phyloP scores from a whole-genome alignment of 2,888 invertebrate species.

The Drosophila mettleri region DNA sequence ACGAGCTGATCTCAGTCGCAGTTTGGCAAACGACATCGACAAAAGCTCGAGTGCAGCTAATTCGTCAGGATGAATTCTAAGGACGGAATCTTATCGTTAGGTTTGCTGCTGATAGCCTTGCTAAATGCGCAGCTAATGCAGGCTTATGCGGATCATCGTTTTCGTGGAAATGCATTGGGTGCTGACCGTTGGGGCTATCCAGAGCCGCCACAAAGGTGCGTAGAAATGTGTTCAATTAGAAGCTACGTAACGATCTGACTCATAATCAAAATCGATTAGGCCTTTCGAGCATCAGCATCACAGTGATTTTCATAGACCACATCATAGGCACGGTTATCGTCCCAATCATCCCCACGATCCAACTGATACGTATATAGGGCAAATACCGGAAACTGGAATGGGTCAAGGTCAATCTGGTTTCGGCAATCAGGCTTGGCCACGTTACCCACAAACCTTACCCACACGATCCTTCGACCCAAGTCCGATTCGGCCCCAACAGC shows the following conservation, averaged over 20 bases:
- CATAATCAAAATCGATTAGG: background rate
- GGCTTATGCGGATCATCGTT: constrained; percentile 32
- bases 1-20: constrained; percentile 43
- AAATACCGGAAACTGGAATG: background rate
- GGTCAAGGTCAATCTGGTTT: background rate
- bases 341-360: constrained; percentile 2
- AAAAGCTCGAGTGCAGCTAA: background rate
- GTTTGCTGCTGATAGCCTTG: constrained; percentile 53
- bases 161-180: background rate
- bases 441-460: background rate
- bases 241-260: background rate
- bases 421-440: constrained; percentile 2
- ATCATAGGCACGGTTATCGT: constrained; percentile 12
- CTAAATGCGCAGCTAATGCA: constrained; percentile 49
- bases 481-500: constrained; percentile 3
- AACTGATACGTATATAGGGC: background rate
- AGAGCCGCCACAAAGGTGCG: constrained; percentile 34
- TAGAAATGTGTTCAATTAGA: background rate
- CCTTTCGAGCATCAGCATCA: constrained; percentile 10
- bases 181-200: constrained; percentile 14
- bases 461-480: background rate
- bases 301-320: constrained; percentile 2
- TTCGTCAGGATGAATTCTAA: constrained; percentile 43
- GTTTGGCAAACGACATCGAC: constrained; percentile 17
- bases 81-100: constrained; percentile 54